Evolutionary conservation across 2,113 vertebrate species (phyloP), one percentile per base, ranked within the genome.

Genomic region (Acrocephalus kingi): DNA sequence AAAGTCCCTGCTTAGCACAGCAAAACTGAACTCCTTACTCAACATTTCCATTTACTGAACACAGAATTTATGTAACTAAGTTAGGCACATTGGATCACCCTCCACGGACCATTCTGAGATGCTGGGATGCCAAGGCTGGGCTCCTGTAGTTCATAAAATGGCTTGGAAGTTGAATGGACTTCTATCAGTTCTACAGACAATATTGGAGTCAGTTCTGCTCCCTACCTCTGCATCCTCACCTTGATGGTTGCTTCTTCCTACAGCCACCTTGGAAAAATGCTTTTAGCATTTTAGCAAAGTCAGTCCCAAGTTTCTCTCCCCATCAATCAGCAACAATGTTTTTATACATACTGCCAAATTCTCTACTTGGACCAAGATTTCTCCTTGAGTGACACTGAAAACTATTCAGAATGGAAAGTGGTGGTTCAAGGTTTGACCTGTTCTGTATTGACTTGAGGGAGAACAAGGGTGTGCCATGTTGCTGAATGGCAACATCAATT

Each of bases 401-500:
- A 81, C 61, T 46, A 27, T 25, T 91, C 48, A 46, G 48, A 52
- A 84, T 78, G 69, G 87, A 89, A 22, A 15, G 17, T n/a, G 52
- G 15, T 39, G 16, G 48, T 39, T 84, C 78, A 94, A 83, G 63
- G 68, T 93, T 52, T 94, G 78, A 88, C 63, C 78, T 8, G 1
- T 69, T 89, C 78, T 48, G 17, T 67, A 71, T 24, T 80, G 85
- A 74, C 39, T 43, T 55, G 45, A 91, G 22, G 19, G 22, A 87
- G 78, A 95, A 79, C 58, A 85, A 62, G 72, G 71, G 5, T 33
- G 13, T 79, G n/a, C 33, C 25, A 27, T 48, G 31, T 41, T 95
- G 67, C 79, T 81, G 87, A 80, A 67, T 28, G 18, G 55, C 79
- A 95, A 80, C 56, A 80, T 88, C 59, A 88, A 77, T 96, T 94